phyloP scores from a whole-genome alignment of 2,888 invertebrate species.

The Liopterus haemorrhoidalis region DNA sequence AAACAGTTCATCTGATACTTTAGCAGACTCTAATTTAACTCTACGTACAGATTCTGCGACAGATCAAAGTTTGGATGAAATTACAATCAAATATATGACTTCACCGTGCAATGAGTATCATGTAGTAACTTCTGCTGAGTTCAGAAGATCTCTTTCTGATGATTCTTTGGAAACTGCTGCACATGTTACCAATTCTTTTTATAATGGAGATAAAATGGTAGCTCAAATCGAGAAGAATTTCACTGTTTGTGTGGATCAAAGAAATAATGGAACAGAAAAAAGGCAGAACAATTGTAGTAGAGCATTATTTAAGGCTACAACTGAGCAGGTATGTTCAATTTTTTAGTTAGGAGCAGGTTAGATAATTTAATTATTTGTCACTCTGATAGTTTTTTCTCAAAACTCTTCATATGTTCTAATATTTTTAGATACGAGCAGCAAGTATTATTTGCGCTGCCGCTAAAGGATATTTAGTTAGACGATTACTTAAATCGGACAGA shows the following conservation, averaged over 20 bases:
- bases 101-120: neutral
- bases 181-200: neutral
- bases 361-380: too few relatives aligned
- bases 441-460: slow-evolving; percentile 60
- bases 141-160: slow-evolving; percentile 8
- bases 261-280: too few relatives aligned
- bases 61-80: slow-evolving; percentile 1
- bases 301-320: too few relatives aligned
- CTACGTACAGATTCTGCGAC: neutral
- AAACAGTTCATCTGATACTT: slow-evolving; percentile 11
- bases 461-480: slow-evolving; percentile 74
- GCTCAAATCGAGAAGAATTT: neutral
- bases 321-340: too few relatives aligned
- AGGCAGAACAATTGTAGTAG: too few relatives aligned
- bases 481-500: slow-evolving; percentile 73
- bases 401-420: too few relatives aligned
- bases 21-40: slow-evolving; percentile 9
- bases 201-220: neutral
- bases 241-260: too few relatives aligned
- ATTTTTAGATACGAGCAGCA: slow-evolving; percentile 53
- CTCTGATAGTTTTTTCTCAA: too few relatives aligned
- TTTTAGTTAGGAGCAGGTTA: too few relatives aligned
- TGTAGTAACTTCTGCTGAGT: slow-evolving; percentile 1
- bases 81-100: slow-evolving; percentile 1
- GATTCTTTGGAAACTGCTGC: slow-evolving; percentile 10